Evolutionary conservation across 1,140 invertebrate species (phyloP).

Genomic region (Odontomachus brunneus): DNA sequence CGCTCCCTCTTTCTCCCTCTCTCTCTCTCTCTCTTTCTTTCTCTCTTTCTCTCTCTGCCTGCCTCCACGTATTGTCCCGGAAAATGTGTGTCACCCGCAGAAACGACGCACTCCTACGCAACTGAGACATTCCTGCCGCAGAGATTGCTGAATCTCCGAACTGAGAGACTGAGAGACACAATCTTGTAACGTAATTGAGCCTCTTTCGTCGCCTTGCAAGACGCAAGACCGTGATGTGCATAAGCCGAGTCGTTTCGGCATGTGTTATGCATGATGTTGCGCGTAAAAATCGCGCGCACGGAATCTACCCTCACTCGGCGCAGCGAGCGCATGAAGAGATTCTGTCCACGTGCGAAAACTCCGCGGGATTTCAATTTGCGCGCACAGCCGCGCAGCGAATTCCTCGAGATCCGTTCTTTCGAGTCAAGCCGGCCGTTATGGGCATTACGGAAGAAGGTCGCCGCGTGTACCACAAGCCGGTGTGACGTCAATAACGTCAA

Average conservation of each 20-base stretch:
- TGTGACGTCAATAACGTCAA: neutral
- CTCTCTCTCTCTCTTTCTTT: no score
- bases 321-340: no score
- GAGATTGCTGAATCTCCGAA: neutral
- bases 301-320: no score
- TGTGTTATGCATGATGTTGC: neutral
- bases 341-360: no score
- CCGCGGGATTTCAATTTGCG: no score
- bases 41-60: no score
- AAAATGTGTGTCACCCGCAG: constrained; percentile 4
- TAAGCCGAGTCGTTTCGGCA: neutral
- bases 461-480: no score
- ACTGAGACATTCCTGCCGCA: constrained; percentile 13
- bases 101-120: constrained; percentile 1
- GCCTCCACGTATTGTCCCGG: neutral
- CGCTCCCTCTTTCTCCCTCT: neutral
- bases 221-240: neutral
- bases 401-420: neutral
- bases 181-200: constrained; percentile 21
- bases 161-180: neutral
- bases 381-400: no score
- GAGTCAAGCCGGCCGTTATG: neutral
- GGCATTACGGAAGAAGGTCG: neutral
- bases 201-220: neutral
- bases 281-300: no score